These are phyloP conservation scores for Amiota mariae DNA, from an alignment of 2,888 invertebrate species.

Conservation along the genomic window DNA sequence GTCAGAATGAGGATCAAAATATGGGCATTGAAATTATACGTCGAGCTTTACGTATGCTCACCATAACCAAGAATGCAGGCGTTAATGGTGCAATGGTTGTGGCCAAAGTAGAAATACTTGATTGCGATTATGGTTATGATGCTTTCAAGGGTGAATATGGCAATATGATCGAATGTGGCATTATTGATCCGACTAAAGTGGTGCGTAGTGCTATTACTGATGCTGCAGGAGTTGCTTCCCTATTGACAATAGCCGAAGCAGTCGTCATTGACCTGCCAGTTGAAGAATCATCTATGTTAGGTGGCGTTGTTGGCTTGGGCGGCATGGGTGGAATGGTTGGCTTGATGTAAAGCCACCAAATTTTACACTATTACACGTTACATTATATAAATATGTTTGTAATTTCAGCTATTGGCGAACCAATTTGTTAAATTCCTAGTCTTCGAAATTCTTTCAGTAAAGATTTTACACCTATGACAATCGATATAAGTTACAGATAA, in stretches of 20 bases:
- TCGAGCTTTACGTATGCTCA: slow-evolving; percentile 90
- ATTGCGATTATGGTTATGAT: slow-evolving; percentile 89
- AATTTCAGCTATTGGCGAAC: no score
- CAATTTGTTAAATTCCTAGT: no score
- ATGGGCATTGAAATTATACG: slow-evolving; percentile 88
- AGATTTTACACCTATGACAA: no score
- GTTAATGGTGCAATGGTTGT: slow-evolving; percentile 93
- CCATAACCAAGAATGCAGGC: slow-evolving; percentile 91
- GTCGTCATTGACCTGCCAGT: slow-evolving; percentile 96
- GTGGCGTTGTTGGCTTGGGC: slow-evolving; percentile 75
- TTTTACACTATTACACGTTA: no score
- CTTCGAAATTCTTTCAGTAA: no score
- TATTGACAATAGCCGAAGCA: slow-evolving; percentile 95
- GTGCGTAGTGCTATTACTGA: slow-evolving; percentile 94
- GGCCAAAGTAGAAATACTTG: slow-evolving; percentile 89
- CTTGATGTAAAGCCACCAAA: slow-evolving; percentile 55
- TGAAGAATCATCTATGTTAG: slow-evolving; percentile 80
- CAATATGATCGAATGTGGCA: slow-evolving; percentile 95
- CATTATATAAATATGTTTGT: no score
- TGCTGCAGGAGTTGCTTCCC: slow-evolving; percentile 96
- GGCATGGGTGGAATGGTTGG: slow-evolving; percentile 75
- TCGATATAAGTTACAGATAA: no score
- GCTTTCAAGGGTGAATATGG: slow-evolving; percentile 91
- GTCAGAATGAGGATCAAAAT: slow-evolving; percentile 79
- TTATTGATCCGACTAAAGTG: slow-evolving; percentile 95